Conservation (phyloP, 1,140 invertebrate species). For the Rhagoletis zephyria region DNA sequence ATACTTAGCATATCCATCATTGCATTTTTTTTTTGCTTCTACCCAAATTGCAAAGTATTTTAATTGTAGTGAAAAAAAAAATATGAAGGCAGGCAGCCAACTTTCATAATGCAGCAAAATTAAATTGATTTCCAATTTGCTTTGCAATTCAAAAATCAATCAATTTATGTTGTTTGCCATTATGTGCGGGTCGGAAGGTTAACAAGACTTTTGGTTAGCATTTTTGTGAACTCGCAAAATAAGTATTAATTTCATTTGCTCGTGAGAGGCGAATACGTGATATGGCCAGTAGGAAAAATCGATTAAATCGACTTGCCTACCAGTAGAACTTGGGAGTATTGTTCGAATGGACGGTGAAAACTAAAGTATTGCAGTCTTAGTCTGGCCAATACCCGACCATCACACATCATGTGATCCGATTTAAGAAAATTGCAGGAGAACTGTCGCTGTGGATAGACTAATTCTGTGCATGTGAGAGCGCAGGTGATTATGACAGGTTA, state of each 20-base stretch:
- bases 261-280: background rate
- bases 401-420: too few species aligned
- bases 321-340: too few species aligned
- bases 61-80: background rate
- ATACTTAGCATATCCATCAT: constrained; percentile 3
- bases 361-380: too few species aligned
- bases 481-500: too few species aligned
- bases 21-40: background rate
- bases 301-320: too few species aligned
- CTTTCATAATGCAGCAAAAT: background rate
- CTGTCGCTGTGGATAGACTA: too few species aligned
- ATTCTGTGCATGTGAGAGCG: too few species aligned
- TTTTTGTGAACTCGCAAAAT: background rate
- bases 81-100: background rate
- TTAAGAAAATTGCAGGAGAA: too few species aligned
- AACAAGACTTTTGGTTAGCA: background rate
- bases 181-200: constrained; percentile 20
- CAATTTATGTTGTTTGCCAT: background rate
- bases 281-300: too few species aligned
- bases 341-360: too few species aligned
- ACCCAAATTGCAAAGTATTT: background rate
- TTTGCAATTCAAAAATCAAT: constrained; percentile 26
- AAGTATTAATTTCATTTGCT: background rate
- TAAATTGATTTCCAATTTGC: constrained; percentile 29
- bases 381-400: too few species aligned